Evolutionary conservation across 2,888 invertebrate species (phyloP), one percentile per base, ranked within the genome.

Genomic region (Drosophila merina): DNA sequence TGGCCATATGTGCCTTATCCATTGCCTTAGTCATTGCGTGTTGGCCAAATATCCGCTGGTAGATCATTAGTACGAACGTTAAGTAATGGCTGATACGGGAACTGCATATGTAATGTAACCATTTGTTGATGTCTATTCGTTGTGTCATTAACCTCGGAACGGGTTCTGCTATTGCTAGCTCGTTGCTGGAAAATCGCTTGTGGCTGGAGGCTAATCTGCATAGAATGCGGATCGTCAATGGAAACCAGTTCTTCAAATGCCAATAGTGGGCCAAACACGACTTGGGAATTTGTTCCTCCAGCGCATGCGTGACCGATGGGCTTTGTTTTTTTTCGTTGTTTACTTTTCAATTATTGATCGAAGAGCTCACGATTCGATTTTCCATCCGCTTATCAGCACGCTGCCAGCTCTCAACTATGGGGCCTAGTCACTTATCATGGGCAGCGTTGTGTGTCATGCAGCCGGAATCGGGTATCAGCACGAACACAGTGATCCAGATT

Each of bases 131-230:
- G 71, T 20, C n/a, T n/a, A n/a, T n/a, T 38, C 2, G 38, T 4
- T n/a, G 38, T 44, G 71, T 70, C 71, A 63, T 72, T 72, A 57
- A 70, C 71, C 71, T 72, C 71, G 57, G 50, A 72, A 57, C 57
- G 50, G 31, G 71, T 63, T 72, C 71, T 57, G 10, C 44, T 5
- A 44, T 25, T 44, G 20, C 51, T 9, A 9, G 36, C 51, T 9
- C n/a, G 36, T 48, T 38, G 59, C 40, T 71, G 67, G 54, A 54
- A 69, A 71, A 50, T 30, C 44, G 49, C 42, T 50, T 47, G 63
- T 12, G 49, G 42, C 20, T 31, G 0, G 20, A 8, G 8, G 33
- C 58, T 70, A 70, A 70, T 70, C 69, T 59, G 69, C 69, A 68
- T 69, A 68, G 69, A 69, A 68, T 68, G 68, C 69, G 59, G 48